Base-by-base conservation (phyloP, 2,113 vertebrate species). In the Strigops habroptila region DNA sequence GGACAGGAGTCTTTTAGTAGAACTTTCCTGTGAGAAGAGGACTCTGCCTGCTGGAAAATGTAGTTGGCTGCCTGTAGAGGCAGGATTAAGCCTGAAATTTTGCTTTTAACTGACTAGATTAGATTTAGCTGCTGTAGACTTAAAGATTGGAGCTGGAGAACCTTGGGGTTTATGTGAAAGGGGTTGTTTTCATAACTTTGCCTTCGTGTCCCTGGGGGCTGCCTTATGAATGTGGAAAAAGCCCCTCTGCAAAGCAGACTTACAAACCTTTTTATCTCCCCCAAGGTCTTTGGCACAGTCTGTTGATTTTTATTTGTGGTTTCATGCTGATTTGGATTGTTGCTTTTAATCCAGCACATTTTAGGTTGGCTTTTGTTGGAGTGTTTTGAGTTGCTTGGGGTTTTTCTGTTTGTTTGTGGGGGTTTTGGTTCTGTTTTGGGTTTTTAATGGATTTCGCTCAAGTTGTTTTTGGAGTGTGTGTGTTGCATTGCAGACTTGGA, bases 271-370 rank as follows among this genome's bases (percentile, higher is more conserved):
- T 62, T 65, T 22, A 78, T 73, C 55, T n/a, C 86, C 91, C 82
- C 39, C n/a, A 23, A 93, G 89, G 82, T 39, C 94, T 93, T 93
- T 90, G 88, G 86, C 95, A 83, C 86, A 95, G 91, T 79, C 84
- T 90, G 87, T 46, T 86, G 86, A 6, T 77, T 92, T 96, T 95
- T 91, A 89, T 91, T 96, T 95, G 96, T 90, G 90, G 86, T 96
- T 96, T 94, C 96, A 49, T 94, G 96, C 95, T 93, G 94, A 86
- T 95, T 94, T 79, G 82, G 77, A 65, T 87, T 68, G 93, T 93
- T 94, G 74, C 73, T 91, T 93, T 91, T 76, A 82, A 92, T 94
- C 80, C 69, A 84, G 85, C 68, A 30, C 67, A n/a, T 93, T 87
- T 91, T 39, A 55, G 76, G 37, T 77, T 83, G 39, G 88, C 31